Evolutionary conservation across 2,797 vertebrate genomes (phyloP).

Genomic region (Chromis chromis): DNA sequence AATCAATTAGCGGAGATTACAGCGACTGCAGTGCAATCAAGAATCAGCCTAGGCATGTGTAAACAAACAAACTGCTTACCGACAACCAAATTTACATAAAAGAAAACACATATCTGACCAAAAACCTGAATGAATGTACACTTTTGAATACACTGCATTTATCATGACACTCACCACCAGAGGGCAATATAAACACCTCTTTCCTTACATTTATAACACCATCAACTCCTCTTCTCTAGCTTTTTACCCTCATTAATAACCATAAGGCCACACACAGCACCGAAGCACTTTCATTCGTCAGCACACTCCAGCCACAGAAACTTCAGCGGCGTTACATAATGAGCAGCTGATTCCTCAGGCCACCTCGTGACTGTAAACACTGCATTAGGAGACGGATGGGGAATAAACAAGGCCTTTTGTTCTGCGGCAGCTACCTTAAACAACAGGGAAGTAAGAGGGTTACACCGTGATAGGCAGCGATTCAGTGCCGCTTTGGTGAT

Average conservation of each 20-base stretch:
- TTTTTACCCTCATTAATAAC: slow-evolving; percentile 44
- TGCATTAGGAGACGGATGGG: slow-evolving; percentile 50
- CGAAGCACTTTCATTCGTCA: slow-evolving; percentile 19
- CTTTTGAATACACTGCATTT: no score
- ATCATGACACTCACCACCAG: slow-evolving; percentile 45
- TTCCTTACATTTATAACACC: slow-evolving; percentile 21
- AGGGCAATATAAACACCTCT: slow-evolving; percentile 52
- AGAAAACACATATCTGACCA: not conserved
- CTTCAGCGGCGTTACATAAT: slow-evolving; percentile 46
- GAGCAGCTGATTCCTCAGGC: slow-evolving; percentile 52
- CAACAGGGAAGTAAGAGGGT: slow-evolving; percentile 67
- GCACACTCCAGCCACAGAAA: slow-evolving; percentile 9
- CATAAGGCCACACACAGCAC: slow-evolving; percentile 32
- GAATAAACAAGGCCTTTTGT: slow-evolving; percentile 71
- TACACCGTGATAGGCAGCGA: slow-evolving; percentile 61
- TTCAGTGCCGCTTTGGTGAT: slow-evolving; percentile 38
- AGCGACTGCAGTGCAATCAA: slow-evolving; percentile 1
- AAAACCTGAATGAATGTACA: not conserved
- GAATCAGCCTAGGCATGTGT: not conserved
- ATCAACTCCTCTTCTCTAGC: slow-evolving; percentile 8
- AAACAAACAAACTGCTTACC: not conserved
- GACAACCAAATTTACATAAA: slow-evolving; percentile 1
- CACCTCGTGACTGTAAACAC: slow-evolving; percentile 69
- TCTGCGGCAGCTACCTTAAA: slow-evolving; percentile 48
- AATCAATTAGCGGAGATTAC: slow-evolving; percentile 41